Base-by-base conservation (phyloP, 2,888 invertebrate genomes). In the Ectemnius cavifrons region DNA sequence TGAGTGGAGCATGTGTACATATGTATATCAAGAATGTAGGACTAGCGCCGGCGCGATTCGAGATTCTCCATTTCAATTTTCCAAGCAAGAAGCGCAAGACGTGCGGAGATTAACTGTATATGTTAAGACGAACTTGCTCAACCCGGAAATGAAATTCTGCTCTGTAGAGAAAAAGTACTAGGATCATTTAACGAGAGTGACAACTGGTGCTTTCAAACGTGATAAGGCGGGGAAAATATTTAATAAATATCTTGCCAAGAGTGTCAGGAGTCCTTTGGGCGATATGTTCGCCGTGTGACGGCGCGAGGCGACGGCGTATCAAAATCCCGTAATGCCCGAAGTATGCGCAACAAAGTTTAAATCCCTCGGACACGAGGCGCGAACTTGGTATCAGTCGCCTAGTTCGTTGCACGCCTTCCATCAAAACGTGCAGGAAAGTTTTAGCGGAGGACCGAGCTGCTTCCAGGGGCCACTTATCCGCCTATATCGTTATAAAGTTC, bases 381-480 rank as follows among this genome's bases (percentile, higher is more conserved):
- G 75, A 88, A 87, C 84, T 88, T 85, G 71, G 75, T 89, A 88
- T 88, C 87, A 46, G 75, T 60, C 68, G 73, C 79, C 67, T 73
- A 71, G 83, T 82, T 77, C 78, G 75, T 71, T 75, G 82, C 81
- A 62, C 82, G 81, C 77, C 78, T 80, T 83, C 81, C 78, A 83
- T 86, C 84, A 82, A 83, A 82, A 85, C 79, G 75, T 78, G 84
- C 78, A 79, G 63, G 76, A 80, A 87, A 86, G 80, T 87, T 86
- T 78, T 58, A 57, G 64, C 49, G 37, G 60, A 72, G 61, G 62
- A 68, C 73, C 63, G 14, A 56, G 63, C 57, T 74, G 52, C 61
- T 72, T 63, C 63, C 45, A 37, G 58, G 60, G 70, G 28, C 73
- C 70, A 73, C 78, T 81, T 79, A 81, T 77, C 77, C 76, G 52